phyloP scores from a whole-genome alignment of 92 coral and sea anemone species.

The Zoanthus sociatus region DNA sequence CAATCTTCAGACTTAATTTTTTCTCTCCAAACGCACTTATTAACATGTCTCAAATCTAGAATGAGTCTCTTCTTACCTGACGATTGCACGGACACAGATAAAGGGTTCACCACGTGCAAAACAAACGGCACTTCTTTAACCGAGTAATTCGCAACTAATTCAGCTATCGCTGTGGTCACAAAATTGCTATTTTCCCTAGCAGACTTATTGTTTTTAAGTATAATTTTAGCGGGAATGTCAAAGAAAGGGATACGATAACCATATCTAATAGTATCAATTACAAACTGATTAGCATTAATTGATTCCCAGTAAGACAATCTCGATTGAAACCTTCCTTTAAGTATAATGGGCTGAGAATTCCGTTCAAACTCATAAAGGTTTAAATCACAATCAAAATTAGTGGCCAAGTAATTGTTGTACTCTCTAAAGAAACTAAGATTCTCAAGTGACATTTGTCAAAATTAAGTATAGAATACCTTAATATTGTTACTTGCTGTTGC shows the following conservation, averaged over 20 bases:
- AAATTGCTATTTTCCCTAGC: too few relatives aligned
- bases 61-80: constrained; percentile 54
- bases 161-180: too few relatives aligned
- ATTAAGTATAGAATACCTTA: background rate
- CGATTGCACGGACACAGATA: constrained; percentile 46
- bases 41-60: constrained; percentile 50
- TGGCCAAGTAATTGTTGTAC: background rate
- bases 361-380: constrained; percentile 42
- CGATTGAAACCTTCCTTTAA: constrained; percentile 8
- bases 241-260: too few relatives aligned
- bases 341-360: constrained; percentile 21
- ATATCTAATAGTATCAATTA: constrained; percentile 23
- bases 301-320: constrained; percentile 23
- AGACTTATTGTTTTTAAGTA: too few relatives aligned
- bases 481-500: background rate
- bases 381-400: constrained; percentile 29
- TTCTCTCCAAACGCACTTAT: constrained; percentile 52
- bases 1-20: constrained; percentile 64
- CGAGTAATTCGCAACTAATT: too few relatives aligned
- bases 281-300: constrained; percentile 30
- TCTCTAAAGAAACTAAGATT: background rate
- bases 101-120: background rate
- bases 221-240: too few relatives aligned
- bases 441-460: background rate
- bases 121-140: too few relatives aligned